These are phyloP conservation scores for Junonia oenone DNA, from an alignment of 2,888 invertebrate genomes.

Conservation along the genomic window DNA sequence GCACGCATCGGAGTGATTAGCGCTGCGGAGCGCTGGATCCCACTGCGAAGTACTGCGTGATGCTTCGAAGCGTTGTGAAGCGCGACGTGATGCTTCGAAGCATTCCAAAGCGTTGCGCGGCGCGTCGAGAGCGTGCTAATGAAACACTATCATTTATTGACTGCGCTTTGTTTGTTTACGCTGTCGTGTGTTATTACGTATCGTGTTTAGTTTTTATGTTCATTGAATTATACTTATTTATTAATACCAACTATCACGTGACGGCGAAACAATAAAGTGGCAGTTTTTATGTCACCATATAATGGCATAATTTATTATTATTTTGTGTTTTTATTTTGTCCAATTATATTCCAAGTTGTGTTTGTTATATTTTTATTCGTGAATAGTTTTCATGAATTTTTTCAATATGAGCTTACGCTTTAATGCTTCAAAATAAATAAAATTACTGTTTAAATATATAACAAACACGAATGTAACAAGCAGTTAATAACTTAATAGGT, in stretches of 20 bases:
- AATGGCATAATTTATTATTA: neutral
- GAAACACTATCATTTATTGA: neutral
- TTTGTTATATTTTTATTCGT: too few species aligned
- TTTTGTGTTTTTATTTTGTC: neutral
- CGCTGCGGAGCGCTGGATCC: conserved; percentile 4
- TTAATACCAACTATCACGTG: neutral
- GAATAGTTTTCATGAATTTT: too few species aligned
- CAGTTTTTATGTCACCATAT: neutral
- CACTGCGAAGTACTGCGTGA: neutral
- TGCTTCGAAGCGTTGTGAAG: too few species aligned
- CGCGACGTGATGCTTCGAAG: too few species aligned
- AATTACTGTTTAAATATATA: too few species aligned
- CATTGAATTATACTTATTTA: neutral
- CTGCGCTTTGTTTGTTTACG: neutral
- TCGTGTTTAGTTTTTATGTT: neutral
- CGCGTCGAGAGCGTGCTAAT: neutral
- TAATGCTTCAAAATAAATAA: too few species aligned
- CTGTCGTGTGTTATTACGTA: neutral
- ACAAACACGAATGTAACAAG: too few species aligned
- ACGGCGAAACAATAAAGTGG: neutral
- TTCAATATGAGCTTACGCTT: too few species aligned
- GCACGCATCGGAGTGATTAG: neutral
- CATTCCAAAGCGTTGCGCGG: neutral
- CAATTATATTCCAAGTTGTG: neutral
- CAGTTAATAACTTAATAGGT: too few species aligned